Conservation (phyloP, 1,140 invertebrate genomes). For the Drosophila pseudoobscura region DNA sequence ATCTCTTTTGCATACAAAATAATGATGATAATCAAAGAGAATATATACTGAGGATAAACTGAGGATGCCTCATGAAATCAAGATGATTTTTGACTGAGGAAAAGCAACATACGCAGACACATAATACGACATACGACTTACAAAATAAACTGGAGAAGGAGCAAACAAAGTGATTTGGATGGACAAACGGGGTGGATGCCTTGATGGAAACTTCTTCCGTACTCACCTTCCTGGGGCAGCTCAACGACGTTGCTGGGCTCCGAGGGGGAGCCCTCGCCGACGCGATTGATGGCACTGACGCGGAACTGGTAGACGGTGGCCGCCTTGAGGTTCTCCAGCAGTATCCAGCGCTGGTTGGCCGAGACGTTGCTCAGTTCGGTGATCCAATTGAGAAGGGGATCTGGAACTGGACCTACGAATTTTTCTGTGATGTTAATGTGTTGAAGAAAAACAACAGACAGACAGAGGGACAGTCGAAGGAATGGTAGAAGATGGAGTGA, state of each 20-base stretch:
- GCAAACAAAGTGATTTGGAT: conserved; percentile 2
- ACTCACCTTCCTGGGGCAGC: conserved; percentile 96
- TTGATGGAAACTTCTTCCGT: not conserved
- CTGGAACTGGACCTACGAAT: conserved; percentile 90
- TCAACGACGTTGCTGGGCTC: conserved; percentile 93
- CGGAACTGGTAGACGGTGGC: conserved; percentile 98
- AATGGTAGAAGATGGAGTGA: conserved; percentile 11
- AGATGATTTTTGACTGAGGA: too few relatives aligned
- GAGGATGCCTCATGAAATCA: too few relatives aligned
- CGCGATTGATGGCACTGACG: conserved; percentile 96
- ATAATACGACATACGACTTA: too few relatives aligned
- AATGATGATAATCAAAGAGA: too few relatives aligned
- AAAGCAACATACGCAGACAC: too few relatives aligned
- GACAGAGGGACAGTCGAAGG: conserved; percentile 12
- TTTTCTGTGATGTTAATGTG: conserved; percentile 83
- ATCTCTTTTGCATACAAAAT: too few relatives aligned
- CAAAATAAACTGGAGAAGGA: too few relatives aligned
- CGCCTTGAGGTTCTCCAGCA: conserved; percentile 94
- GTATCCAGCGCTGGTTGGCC: conserved; percentile 89
- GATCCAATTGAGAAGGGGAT: conserved; percentile 93
- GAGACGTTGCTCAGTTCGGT: conserved; percentile 95
- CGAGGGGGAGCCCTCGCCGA: conserved; percentile 96
- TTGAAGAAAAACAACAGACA: conserved; percentile 37
- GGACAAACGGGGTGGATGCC: not conserved
- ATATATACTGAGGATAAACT: too few relatives aligned